phyloP scores from a whole-genome alignment of 1,140 invertebrate species.

The Tetramorium parvispinum region DNA sequence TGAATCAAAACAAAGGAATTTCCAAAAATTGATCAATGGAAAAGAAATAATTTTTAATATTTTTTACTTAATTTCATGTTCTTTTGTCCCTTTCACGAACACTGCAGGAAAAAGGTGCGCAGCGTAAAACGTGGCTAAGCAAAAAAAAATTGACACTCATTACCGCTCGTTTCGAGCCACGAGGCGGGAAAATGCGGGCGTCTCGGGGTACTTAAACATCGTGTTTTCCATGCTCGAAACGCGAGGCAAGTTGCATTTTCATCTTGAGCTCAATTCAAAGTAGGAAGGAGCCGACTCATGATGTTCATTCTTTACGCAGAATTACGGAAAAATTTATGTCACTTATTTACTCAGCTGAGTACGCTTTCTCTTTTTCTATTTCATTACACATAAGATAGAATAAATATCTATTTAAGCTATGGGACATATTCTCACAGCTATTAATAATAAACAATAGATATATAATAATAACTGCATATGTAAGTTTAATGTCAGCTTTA shows the following conservation, averaged over 20 bases:
- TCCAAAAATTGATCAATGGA: background rate
- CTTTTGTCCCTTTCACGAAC: constrained; percentile 13
- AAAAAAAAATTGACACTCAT: constrained; percentile 71
- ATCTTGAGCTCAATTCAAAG: constrained; percentile 40
- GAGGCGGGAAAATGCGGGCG: constrained; percentile 59
- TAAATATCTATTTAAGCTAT: background rate
- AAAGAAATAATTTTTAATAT: background rate
- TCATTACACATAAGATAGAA: background rate
- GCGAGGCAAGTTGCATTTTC: constrained; percentile 54
- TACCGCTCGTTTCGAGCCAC: constrained; percentile 68
- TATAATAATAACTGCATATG: background rate
- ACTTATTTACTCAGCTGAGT: background rate
- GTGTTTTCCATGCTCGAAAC: constrained; percentile 30
- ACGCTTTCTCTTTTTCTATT: background rate
- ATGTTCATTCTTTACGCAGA: constrained; percentile 30
- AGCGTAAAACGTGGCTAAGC: constrained; percentile 57
- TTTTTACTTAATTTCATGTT: background rate
- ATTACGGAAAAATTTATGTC: constrained; percentile 20
- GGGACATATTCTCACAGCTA: background rate
- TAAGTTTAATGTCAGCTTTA: background rate
- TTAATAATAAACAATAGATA: background rate
- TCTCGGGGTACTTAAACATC: constrained; percentile 65
- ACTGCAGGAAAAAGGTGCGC: background rate
- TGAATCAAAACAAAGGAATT: background rate
- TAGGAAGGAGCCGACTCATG: background rate